Conservation (phyloP, 2,888 invertebrate species). For the Coecobrya sp. region DNA sequence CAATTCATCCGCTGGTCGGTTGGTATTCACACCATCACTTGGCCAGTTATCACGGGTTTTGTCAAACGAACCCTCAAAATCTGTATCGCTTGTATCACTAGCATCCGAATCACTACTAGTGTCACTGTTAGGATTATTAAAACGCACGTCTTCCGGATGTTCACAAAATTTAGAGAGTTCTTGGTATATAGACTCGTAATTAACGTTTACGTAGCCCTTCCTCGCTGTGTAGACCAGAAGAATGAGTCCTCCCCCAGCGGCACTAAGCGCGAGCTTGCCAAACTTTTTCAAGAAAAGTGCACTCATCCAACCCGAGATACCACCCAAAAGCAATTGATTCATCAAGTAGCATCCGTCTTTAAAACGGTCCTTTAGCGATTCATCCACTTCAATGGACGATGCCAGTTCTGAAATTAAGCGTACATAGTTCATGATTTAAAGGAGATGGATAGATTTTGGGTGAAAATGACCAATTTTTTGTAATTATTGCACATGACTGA, state of each 20-base stretch:
- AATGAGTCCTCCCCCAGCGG: slow-evolving; percentile 77
- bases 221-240: slow-evolving; percentile 75
- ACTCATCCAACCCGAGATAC: slow-evolving; percentile 73
- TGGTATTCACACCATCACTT: not conserved
- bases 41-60: not conserved
- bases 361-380: slow-evolving; percentile 64
- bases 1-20: not conserved
- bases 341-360: slow-evolving; percentile 67
- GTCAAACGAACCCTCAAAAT: not conserved
- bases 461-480: no score
- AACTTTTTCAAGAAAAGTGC: slow-evolving; percentile 81
- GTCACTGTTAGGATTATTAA: not conserved
- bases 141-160: not conserved
- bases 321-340: slow-evolving; percentile 76
- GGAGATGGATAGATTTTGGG: no score
- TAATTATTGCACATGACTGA: no score
- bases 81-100: not conserved
- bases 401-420: slow-evolving; percentile 70
- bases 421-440: no score
- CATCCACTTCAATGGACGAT: slow-evolving; percentile 78
- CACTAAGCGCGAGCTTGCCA: slow-evolving; percentile 79
- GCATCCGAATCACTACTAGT: not conserved
- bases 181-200: slow-evolving; percentile 82
- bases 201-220: slow-evolving; percentile 82
- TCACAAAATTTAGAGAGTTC: slow-evolving; percentile 74